Conservation (phyloP, 2,797 vertebrate species). For the Orestias chungarensis region DNA sequence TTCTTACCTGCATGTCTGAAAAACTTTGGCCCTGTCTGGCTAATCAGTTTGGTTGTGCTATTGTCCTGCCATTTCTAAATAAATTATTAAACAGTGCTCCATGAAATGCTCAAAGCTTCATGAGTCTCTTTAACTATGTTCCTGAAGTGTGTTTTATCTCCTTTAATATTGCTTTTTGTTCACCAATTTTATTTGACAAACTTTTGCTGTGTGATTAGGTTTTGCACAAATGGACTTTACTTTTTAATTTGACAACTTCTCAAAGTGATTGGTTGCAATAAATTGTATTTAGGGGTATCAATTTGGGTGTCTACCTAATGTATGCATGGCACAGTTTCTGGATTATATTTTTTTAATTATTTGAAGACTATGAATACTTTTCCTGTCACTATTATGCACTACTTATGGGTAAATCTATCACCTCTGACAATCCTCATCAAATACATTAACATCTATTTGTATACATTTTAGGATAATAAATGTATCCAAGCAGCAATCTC, state of each 20-base stretch:
- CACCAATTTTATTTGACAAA: neutral
- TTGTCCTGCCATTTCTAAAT: neutral
- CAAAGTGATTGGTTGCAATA: neutral
- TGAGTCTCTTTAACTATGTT: neutral
- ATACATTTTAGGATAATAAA: neutral
- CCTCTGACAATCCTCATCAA: neutral
- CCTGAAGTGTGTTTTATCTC: neutral
- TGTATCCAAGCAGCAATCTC: neutral
- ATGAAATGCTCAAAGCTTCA: neutral
- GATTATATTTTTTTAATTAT: neutral
- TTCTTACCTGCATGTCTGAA: too few relatives aligned
- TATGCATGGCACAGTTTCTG: neutral
- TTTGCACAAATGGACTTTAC: neutral
- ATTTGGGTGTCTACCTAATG: neutral
- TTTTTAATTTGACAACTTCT: neutral
- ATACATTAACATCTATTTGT: neutral
- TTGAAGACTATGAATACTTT: neutral
- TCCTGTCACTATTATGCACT: neutral
- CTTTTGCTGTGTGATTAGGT: neutral
- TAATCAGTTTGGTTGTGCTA: neutral
- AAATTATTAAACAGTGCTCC: neutral
- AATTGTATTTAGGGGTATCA: neutral
- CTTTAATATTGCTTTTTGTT: neutral
- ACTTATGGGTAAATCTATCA: neutral
- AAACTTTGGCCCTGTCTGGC: neutral